Base-by-base conservation (phyloP, 1,140 invertebrate species). In the Stegodyphus dumicola region DNA sequence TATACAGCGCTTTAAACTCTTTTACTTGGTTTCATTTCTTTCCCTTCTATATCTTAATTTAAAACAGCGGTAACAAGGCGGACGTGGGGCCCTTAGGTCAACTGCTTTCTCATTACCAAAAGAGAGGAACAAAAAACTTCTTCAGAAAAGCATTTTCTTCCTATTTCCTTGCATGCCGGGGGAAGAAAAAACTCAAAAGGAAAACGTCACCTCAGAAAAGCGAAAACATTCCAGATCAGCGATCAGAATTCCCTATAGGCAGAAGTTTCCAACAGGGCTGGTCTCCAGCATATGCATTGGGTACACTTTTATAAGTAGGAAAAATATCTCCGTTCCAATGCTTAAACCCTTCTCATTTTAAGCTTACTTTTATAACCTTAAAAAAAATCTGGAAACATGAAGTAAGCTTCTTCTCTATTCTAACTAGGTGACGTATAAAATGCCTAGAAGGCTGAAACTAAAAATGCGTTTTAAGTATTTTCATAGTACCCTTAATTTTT, bases 91-190 rank as follows among this genome's bases (percentile, higher is more conserved):
- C 65, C 76, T 49, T 48, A 13, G 76, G 60, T 18, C 48, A 77
- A 51, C 76, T 77, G 65, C 76, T 77, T 77, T 77, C 76, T 77
- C 76, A 77, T 77, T 77, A 77, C 76, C 53, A 64, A 13, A 15
- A 52, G 13, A 73, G n/a, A 60, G 67, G 60, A 77, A 74, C 18
- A 75, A 75, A 75, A 33, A 7, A 5, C 48, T 56, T 75, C 33
- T 51, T 56, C 60, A 33, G 73, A n/a, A 60, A 77, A 52, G 64
- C 33, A 65, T 66, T 77, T 75, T 75, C 60, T 51, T 75, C 17
- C 73, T 60, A 56, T 75, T 52, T 75, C 52, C 10, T 75, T 75
- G 54, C 53, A 33, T 33, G 76, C 76, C 65, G 49, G 54, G 54
- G 76, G 76, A 77, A 67, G 54, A 66, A 52, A 77, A n/a, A 33